Conservation (phyloP, 2,888 invertebrate genomes). For the Tupiocoris notatus region DNA sequence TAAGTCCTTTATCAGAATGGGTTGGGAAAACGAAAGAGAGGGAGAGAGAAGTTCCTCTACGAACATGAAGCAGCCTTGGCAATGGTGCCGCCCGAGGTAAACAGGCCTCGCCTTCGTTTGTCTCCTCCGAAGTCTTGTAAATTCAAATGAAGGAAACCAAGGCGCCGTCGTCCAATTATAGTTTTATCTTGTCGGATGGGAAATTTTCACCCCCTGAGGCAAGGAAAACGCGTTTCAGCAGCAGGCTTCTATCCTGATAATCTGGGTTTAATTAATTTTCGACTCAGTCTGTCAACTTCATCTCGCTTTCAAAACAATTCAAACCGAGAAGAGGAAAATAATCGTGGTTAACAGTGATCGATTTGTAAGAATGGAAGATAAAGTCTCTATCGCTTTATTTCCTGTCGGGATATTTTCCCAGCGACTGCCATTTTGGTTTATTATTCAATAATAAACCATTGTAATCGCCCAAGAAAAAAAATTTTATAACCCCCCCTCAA, state of each 20-base stretch:
- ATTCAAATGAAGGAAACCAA: constrained; percentile 38
- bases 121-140: not conserved
- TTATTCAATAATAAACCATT: too few relatives aligned
- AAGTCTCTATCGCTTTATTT: too few relatives aligned
- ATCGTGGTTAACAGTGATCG: too few relatives aligned
- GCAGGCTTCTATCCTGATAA: not conserved
- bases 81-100: constrained; percentile 14
- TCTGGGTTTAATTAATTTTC: not conserved
- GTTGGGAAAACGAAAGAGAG: not conserved
- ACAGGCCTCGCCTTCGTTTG: constrained; percentile 36
- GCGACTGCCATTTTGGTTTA: too few relatives aligned
- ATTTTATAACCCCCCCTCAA: too few relatives aligned
- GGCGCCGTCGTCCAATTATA: constrained; percentile 39
- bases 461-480: too few relatives aligned
- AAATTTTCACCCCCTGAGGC: not conserved
- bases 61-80: too few relatives aligned
- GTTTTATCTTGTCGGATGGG: constrained; percentile 26
- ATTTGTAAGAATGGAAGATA: too few relatives aligned
- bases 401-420: too few relatives aligned
- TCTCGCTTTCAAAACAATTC: too few relatives aligned
- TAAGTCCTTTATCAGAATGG: constrained; percentile 40
- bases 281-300: not conserved
- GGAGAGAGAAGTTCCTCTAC: too few relatives aligned
- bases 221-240: not conserved
- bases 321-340: too few relatives aligned